A percentile compares a stretch with the other conserved stretches of the same genome.
Evolutionary conservation across 2,888 invertebrate genomes (phyloP).

Genomic region (Oscheius myriophilus): DNA sequence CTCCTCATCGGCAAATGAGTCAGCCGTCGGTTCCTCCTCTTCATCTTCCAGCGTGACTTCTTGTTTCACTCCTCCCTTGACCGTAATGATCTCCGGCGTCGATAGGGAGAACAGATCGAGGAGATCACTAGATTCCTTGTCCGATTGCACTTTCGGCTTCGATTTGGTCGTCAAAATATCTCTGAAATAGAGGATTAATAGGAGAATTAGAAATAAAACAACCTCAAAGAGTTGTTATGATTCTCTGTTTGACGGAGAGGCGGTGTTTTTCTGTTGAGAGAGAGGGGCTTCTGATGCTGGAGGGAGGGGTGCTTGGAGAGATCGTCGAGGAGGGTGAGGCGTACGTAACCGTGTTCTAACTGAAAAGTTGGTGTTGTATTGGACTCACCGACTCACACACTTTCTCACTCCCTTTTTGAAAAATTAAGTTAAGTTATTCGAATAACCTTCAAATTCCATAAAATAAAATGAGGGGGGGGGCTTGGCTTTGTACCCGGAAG

Average conservation of each 20-base stretch:
- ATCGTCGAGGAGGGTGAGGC: slow-evolving; percentile 45
- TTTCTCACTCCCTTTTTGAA: neutral
- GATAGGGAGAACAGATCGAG: slow-evolving; percentile 21
- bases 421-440: too few relatives aligned
- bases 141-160: slow-evolving; percentile 21
- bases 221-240: slow-evolving; percentile 16
- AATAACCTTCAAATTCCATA: too few relatives aligned
- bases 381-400: neutral
- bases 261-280: neutral
- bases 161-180: slow-evolving; percentile 16
- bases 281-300: neutral
- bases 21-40: slow-evolving; percentile 28
- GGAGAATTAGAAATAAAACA: neutral
- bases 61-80: slow-evolving; percentile 12
- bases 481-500: neutral
- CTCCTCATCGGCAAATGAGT: slow-evolving; percentile 9
- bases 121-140: slow-evolving; percentile 24
- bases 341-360: slow-evolving; percentile 42
- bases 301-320: slow-evolving; percentile 42
- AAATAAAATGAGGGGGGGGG: neutral
- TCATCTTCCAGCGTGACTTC: neutral
- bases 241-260: neutral
- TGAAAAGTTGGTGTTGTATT: slow-evolving; percentile 15
- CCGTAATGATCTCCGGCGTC: slow-evolving; percentile 13
- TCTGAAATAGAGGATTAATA: neutral